Base-by-base conservation (phyloP, 2,888 invertebrate genomes). In the Drosophila neonasuta region DNA sequence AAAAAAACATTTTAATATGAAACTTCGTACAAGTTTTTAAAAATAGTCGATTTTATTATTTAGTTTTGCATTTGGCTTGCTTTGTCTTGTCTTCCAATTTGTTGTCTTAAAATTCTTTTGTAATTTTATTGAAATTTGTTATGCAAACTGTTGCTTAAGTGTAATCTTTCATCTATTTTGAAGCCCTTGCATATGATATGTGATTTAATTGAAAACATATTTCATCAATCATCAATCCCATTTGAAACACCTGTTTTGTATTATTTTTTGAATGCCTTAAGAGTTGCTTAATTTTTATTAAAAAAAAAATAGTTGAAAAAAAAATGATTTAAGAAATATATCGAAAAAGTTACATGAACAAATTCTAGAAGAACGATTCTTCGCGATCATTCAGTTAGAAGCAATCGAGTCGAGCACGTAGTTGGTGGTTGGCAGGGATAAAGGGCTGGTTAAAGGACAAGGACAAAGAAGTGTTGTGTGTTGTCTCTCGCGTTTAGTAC, bases 191-290 rank as follows among this genome's bases (percentile, higher is more conserved):
- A 24, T 24, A 24, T 24, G 24, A 24, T 24, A 24, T 24, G 24
- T 5, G 6, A 9, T 32, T 10, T 2, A 24, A 9, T 32, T 32
- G 32, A 32, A 32, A 32, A 1, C 8, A 32, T 1, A 9, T 32
- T 32, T 32, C 32, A 9, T 32, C 32, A 32, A 32, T 24, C 24
- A 29, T 50, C 20, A 36, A 39, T 13, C 2, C 7, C 17, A 8
- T 41, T 52, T 30, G 8, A 11, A 9, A 13, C 15, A 45, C 34
- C 15, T 36, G 36, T 36, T 13, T 20, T 8, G 71, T 74, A 72
- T 68, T 52, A 65, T 66, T 82, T 82, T 82, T 71, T 61, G 76
- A 81, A 81, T 84, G 81, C 81, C 77, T 81, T 79, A 77, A 68
- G 65, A 68, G 80, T 56, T 68, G 58, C 81, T 81, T 84, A 81